Conservation (phyloP, 2,797 vertebrate species). For the Falco rusticolus region DNA sequence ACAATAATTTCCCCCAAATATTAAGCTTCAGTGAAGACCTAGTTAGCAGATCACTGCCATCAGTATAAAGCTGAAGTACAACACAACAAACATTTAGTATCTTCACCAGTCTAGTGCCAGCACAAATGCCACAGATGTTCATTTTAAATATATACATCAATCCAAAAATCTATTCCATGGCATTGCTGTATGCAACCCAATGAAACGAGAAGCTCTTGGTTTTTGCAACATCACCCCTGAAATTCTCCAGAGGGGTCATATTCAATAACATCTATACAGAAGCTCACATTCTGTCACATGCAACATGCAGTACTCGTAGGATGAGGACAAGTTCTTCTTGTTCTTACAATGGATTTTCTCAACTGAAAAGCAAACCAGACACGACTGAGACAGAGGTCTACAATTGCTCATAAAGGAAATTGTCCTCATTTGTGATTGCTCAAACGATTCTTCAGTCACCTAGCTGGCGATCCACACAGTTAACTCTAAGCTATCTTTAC, state of each 20-base stretch:
- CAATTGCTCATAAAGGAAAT: neutral
- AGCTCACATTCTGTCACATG: neutral
- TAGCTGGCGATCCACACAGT: neutral
- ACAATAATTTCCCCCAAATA: neutral
- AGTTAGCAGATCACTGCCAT: neutral
- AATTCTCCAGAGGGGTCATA: neutral
- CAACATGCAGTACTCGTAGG: fast-evolving
- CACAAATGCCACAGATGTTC: neutral
- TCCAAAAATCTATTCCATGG: neutral
- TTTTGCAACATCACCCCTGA: neutral
- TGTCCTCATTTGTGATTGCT: neutral
- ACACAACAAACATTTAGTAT: neutral
- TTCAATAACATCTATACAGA: neutral
- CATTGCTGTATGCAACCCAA: neutral
- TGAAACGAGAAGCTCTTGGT: neutral
- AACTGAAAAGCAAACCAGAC: neutral
- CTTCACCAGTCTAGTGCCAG: neutral
- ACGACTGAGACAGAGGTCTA: neutral
- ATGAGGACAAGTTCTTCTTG: neutral
- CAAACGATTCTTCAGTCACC: neutral
- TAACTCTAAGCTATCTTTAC: neutral
- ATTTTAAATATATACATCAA: neutral
- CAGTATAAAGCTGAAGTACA: neutral
- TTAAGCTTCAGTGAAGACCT: neutral
- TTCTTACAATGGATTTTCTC: neutral